Conservation (phyloP, 2,888 invertebrate species). For the Plebejus argus region DNA sequence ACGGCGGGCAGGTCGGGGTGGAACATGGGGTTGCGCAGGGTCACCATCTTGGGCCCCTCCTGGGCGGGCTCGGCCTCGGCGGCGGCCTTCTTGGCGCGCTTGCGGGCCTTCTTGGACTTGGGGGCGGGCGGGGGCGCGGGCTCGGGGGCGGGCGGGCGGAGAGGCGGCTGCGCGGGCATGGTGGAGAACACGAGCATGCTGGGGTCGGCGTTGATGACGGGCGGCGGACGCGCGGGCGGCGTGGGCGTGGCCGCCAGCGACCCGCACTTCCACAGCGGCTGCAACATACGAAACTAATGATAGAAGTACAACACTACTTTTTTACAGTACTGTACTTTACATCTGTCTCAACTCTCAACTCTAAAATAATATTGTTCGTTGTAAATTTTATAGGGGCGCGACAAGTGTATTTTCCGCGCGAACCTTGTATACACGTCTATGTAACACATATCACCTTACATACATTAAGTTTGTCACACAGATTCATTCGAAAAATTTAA, state of each 20-base stretch:
- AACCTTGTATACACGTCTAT: too few species aligned
- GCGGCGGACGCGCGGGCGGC: constrained; percentile 65
- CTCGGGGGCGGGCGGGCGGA: constrained; percentile 48
- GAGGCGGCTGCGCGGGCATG: constrained; percentile 56
- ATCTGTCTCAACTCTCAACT: too few species aligned
- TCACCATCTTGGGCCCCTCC: constrained; percentile 84
- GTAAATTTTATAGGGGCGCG: too few species aligned
- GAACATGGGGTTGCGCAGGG: constrained; percentile 89
- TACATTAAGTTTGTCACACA: too few species aligned
- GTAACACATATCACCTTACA: too few species aligned
- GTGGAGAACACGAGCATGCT: constrained; percentile 58
- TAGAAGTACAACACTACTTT: too few species aligned
- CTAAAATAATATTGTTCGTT: too few species aligned
- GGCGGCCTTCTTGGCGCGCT: constrained; percentile 69
- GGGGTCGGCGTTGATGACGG: constrained; percentile 73
- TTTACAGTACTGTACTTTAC: too few species aligned
- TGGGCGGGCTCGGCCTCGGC: constrained; percentile 51
- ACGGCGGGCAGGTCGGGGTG: constrained; percentile 78
- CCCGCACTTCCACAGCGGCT: constrained; percentile 70
- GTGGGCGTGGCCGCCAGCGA: constrained; percentile 64
- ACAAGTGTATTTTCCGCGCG: too few species aligned
- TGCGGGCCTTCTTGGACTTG: constrained; percentile 75
- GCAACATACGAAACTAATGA: constrained; percentile 33
- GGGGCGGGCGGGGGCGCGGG: constrained; percentile 50
- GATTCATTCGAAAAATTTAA: too few species aligned